Conservation (phyloP, 2,888 invertebrate genomes). For the Corythucha ciliata region DNA sequence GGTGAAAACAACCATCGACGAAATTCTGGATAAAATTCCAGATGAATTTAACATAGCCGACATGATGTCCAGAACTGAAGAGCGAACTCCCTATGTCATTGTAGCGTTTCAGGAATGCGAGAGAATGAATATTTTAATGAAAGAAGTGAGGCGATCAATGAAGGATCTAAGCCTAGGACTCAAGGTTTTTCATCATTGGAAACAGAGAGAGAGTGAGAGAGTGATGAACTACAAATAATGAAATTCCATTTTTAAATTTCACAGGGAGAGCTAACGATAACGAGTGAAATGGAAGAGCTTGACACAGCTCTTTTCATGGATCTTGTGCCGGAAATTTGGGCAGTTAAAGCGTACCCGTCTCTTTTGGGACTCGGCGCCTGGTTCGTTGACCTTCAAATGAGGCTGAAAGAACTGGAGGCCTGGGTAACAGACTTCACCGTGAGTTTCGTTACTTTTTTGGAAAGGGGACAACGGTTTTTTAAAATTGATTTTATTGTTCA, state of each 20-base stretch:
- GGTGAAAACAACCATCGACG: constrained; percentile 69
- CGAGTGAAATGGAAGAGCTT: constrained; percentile 80
- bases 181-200: too few relatives aligned
- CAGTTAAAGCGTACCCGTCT: constrained; percentile 79
- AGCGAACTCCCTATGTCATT: constrained; percentile 81
- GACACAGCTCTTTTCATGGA: constrained; percentile 83
- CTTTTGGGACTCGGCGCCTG: constrained; percentile 70
- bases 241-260: constrained; percentile 1
- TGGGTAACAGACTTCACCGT: constrained; percentile 82
- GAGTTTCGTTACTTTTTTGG: constrained; percentile 32
- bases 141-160: constrained; percentile 70
- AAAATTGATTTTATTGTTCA: not conserved
- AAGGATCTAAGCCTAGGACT: constrained; percentile 79
- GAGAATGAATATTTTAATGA: constrained; percentile 80
- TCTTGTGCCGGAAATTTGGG: constrained; percentile 77
- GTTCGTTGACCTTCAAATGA: constrained; percentile 73
- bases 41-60: constrained; percentile 80
- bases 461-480: not conserved
- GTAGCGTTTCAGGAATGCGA: constrained; percentile 92
- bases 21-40: constrained; percentile 78
- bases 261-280: constrained; percentile 86
- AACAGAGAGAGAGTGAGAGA: not conserved
- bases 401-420: constrained; percentile 70
- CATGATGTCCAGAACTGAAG: constrained; percentile 76
- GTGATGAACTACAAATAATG: not conserved